phyloP scores from a whole-genome alignment of 2,113 vertebrate species.

The Montifringilla adamsi region DNA sequence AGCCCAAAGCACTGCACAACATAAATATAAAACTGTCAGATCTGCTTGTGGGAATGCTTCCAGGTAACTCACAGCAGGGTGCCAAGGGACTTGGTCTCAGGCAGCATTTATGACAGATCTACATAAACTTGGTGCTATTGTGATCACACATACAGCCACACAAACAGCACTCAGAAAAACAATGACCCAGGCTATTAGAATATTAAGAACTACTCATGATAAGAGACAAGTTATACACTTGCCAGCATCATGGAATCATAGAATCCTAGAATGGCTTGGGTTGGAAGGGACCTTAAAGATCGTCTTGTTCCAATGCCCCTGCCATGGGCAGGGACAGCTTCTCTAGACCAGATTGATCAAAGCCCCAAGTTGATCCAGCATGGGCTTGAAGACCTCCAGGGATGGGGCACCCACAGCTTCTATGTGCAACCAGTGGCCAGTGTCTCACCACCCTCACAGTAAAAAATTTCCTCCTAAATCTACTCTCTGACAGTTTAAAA shows the following conservation, averaged over 20 bases:
- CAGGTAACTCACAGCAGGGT: background rate
- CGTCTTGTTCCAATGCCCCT: fast-evolving
- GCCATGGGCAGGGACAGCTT: background rate
- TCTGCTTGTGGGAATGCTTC: background rate
- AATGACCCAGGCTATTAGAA: background rate
- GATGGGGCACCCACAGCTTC: background rate
- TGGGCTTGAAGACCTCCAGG: background rate
- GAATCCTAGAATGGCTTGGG: background rate
- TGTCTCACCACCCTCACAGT: background rate
- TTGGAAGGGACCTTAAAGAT: background rate
- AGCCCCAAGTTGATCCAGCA: background rate
- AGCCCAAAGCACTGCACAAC: background rate
- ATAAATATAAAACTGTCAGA: background rate
- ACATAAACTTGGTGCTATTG: background rate
- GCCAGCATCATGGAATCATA: background rate
- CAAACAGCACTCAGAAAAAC: background rate
- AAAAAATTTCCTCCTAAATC: background rate
- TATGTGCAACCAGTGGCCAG: background rate
- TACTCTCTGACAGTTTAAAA: background rate
- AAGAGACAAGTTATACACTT: background rate
- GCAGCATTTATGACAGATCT: background rate
- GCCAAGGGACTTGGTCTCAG: background rate
- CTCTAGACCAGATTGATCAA: background rate
- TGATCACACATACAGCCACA: background rate
- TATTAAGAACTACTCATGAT: background rate